These are phyloP conservation scores for Eudemis profundana DNA, from an alignment of 2,888 invertebrate species.

Conservation along the genomic window DNA sequence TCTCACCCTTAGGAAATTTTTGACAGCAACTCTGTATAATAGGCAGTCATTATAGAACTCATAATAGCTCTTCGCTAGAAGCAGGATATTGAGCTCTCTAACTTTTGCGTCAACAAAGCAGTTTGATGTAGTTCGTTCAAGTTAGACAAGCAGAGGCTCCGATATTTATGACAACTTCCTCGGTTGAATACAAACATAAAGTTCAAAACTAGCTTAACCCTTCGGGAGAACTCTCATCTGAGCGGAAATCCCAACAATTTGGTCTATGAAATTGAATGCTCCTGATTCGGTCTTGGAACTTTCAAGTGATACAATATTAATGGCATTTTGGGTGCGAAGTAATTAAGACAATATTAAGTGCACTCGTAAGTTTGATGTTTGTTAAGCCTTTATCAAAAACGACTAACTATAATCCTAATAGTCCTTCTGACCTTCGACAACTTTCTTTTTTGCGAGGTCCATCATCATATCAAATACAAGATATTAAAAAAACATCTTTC, in stretches of 20 bases:
- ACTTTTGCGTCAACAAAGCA: constrained; percentile 75
- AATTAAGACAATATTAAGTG: neutral
- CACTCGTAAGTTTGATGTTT: neutral
- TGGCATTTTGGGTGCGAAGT: neutral
- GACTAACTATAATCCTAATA: neutral
- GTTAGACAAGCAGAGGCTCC: constrained; percentile 69
- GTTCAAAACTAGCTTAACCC: constrained; percentile 76
- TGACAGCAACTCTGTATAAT: constrained; percentile 51
- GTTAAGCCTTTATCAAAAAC: neutral
- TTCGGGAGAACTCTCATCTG: constrained; percentile 67
- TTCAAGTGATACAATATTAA: constrained; percentile 45
- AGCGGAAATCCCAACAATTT: constrained; percentile 73
- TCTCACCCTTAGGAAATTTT: constrained; percentile 22
- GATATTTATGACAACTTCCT: constrained; percentile 78
- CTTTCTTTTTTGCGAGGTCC: no score
- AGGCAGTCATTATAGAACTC: constrained; percentile 61
- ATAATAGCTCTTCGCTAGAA: constrained; percentile 62
- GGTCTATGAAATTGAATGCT: constrained; percentile 64
- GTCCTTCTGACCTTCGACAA: no score
- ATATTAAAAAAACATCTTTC: no score
- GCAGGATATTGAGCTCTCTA: constrained; percentile 70
- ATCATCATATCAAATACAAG: no score
- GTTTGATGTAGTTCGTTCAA: constrained; percentile 73
- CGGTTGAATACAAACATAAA: constrained; percentile 74
- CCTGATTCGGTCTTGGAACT: constrained; percentile 53